These are phyloP conservation scores for Dreissena rostriformis DNA, from an alignment of 1,140 invertebrate species.

Conservation along the genomic window DNA sequence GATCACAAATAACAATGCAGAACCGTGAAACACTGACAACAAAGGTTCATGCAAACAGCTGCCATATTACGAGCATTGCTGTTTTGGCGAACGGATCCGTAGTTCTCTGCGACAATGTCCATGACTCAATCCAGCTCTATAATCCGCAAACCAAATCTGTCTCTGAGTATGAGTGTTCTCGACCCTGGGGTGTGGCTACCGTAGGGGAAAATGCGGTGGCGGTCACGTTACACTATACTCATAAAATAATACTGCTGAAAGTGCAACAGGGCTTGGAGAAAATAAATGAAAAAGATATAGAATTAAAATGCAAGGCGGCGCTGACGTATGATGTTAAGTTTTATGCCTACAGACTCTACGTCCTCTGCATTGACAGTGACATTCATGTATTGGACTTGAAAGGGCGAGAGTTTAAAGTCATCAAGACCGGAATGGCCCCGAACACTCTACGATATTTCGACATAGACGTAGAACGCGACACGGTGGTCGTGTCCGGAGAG, in stretches of 20 bases:
- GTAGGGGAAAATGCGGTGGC: constrained; percentile 42
- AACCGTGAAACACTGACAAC: constrained; percentile 18
- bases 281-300: constrained; percentile 41
- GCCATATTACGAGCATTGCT: constrained; percentile 37
- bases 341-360: constrained; percentile 42
- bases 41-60: constrained; percentile 17
- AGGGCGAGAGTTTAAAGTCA: constrained; percentile 30
- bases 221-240: constrained; percentile 35
- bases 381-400: constrained; percentile 47
- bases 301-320: constrained; percentile 37
- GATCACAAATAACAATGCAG: not conserved
- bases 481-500: constrained; percentile 29
- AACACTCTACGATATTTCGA: constrained; percentile 31
- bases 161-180: constrained; percentile 23
- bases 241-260: constrained; percentile 40
- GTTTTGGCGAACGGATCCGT: constrained; percentile 18
- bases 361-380: constrained; percentile 33
- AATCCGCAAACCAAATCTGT: constrained; percentile 17
- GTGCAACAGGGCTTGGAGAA: constrained; percentile 16
- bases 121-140: constrained; percentile 41
- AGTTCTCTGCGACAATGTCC: constrained; percentile 42
- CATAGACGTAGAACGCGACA: constrained; percentile 14
- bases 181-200: constrained; percentile 37
- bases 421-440: constrained; percentile 18
- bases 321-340: constrained; percentile 46